Percentiles rank a stretch among this genome's conserved stretches.
phyloP scores from a whole-genome alignment of 2,797 vertebrate genomes.

The Melanotaenia boesemani region DNA sequence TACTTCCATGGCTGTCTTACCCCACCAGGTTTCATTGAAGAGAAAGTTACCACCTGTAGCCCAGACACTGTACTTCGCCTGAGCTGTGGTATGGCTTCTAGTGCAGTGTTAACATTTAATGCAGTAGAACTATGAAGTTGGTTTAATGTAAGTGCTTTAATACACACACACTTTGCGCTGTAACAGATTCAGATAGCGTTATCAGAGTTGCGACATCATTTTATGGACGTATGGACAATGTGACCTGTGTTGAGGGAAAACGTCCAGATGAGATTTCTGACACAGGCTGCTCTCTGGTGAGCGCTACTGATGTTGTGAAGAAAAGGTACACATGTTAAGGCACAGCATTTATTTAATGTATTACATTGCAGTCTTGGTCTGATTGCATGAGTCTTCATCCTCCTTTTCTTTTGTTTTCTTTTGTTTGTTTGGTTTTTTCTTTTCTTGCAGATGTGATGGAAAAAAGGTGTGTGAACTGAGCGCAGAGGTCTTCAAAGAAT shows the following conservation, averaged over 20 bases:
- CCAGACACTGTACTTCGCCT: constrained; percentile 38
- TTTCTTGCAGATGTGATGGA: constrained; percentile 65
- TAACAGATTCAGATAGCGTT: constrained; percentile 43
- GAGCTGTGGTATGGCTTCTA: constrained; percentile 60
- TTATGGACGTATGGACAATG: constrained; percentile 50
- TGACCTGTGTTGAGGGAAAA: constrained; percentile 40
- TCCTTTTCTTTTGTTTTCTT: not conserved
- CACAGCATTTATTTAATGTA: not conserved
- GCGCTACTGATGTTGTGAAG: not conserved
- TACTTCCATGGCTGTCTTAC: not conserved
- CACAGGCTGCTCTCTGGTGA: constrained; percentile 5
- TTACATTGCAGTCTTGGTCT: not conserved
- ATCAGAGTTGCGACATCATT: constrained; percentile 48
- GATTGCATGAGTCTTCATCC: not conserved
- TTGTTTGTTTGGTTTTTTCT: not conserved
- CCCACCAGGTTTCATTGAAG: not conserved
- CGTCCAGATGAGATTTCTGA: not conserved
- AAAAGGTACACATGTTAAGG: constrained; percentile 28
- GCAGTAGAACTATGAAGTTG: not conserved
- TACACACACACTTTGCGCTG: not conserved
- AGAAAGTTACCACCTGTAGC: constrained; percentile 52
- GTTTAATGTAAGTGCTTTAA: not conserved
- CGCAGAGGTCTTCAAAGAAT: not conserved
- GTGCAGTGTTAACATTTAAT: not conserved
- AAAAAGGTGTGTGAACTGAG: constrained; percentile 57